Evolutionary conservation across 2,113 vertebrate species (phyloP).

Genomic region (Caranx melampygus): DNA sequence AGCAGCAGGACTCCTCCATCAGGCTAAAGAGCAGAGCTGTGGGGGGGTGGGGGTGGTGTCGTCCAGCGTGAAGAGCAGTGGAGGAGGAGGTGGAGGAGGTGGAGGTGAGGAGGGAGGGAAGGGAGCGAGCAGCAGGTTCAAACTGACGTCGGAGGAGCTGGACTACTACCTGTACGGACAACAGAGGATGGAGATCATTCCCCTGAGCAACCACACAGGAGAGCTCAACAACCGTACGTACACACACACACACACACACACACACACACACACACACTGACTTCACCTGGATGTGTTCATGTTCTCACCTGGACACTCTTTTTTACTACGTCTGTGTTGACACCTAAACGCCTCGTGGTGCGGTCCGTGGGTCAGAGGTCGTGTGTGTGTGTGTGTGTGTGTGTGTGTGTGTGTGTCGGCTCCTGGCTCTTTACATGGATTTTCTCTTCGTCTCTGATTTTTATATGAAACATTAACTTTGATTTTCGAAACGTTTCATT

Average conservation of each 20-base stretch:
- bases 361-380: too few relatives aligned
- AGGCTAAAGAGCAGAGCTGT: constrained; percentile 70
- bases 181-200: constrained; percentile 99
- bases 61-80: constrained; percentile 79
- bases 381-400: too few relatives aligned
- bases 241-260: constrained; percentile 37
- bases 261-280: too few relatives aligned
- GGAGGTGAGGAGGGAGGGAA: constrained; percentile 54
- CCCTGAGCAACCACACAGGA: constrained; percentile 90
- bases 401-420: too few relatives aligned
- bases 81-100: constrained; percentile 18
- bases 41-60: constrained; percentile 76
- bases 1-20: constrained; percentile 60
- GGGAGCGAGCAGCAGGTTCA: constrained; percentile 75
- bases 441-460: too few relatives aligned
- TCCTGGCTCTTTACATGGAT: too few relatives aligned
- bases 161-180: constrained; percentile 99
- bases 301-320: too few relatives aligned
- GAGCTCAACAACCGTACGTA: constrained; percentile 96
- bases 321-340: too few relatives aligned
- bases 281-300: too few relatives aligned
- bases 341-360: too few relatives aligned
- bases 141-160: constrained; percentile 94
- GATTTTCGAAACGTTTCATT: too few relatives aligned
- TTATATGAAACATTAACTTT: too few relatives aligned